A percentile compares a stretch with the other conserved stretches of the same genome.
These are phyloP conservation scores for Pungitius pungitius DNA, from an alignment of 2,113 vertebrate species.

Conservation along the genomic window DNA sequence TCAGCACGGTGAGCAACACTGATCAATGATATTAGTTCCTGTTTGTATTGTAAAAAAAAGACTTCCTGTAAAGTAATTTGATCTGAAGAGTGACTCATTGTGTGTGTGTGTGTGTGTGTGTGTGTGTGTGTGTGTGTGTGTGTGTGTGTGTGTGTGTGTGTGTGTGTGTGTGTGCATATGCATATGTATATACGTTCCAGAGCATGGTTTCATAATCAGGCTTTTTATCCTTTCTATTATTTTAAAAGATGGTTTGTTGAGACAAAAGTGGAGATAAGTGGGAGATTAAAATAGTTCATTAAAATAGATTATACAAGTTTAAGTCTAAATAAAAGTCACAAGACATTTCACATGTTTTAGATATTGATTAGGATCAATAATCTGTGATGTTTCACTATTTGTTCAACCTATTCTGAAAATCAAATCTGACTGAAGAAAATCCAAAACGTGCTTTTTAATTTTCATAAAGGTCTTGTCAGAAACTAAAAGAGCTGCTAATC, in stretches of 20 bases:
- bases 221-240: slow-evolving; percentile 7
- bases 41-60: slow-evolving; percentile 40
- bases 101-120: background rate
- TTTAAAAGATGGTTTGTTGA: background rate
- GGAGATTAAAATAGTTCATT: too few species aligned
- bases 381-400: too few species aligned
- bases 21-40: slow-evolving; percentile 25
- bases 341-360: too few species aligned
- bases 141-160: background rate
- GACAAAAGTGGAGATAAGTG: background rate
- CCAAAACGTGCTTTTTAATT: background rate
- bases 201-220: background rate
- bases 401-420: background rate
- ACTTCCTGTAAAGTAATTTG: slow-evolving; percentile 62
- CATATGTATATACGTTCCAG: background rate
- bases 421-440: background rate
- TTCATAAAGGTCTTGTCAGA: background rate
- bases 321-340: too few species aligned
- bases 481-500: background rate
- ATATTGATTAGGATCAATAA: background rate
- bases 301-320: too few species aligned
- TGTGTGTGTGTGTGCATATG: slow-evolving; percentile 73
- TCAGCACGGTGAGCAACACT: background rate
- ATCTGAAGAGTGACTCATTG: slow-evolving; percentile 82
- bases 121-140: background rate